Evolutionary conservation across 2,797 vertebrate species (phyloP), one percentile per base, ranked within the genome.

Genomic region (Sebastes taczanowskii): DNA sequence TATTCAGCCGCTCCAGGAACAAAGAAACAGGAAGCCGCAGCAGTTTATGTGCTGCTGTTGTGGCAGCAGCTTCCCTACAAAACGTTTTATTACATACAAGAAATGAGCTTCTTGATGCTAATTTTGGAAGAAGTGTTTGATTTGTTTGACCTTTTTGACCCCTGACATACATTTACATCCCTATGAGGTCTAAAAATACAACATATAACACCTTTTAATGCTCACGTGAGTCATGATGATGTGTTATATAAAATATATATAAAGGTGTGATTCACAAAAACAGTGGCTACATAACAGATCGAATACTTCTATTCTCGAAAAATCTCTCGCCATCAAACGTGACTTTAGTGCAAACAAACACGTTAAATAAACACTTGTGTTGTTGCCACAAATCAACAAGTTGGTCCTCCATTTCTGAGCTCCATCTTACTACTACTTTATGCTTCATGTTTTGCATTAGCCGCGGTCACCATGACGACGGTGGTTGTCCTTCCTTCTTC

Each of bases 11-110:
- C 22, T 70, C 27, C 60, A 34, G 52, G 65, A 71, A 77, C 77
- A 78, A 71, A 59, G 27, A 64, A 59, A 9, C 74, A 60, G 32
- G 68, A 83, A 81, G 71, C 29, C 11, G 30, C 46, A 58, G 23
- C 55, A 29, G 42, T 22, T 27, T 11, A 4, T 4, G 2, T 30
- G 25, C 20, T 49, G 27, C 35, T 11, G 25, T 18, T 49, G 53
- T 72, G 16, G 38, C 9, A 20, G 32, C 11, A 49, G 11, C 18
- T 18, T 52, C 56, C 27, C 5, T 42, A 42, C 38, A 59, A 25
- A 16, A 11, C 27, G 27, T 14, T 27, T 49, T 22, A 10, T 42
- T 2, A 23, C 5, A 8, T 8, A 46, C 35, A 35, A 66, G 11
- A 72, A 42, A 62, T 7, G 1, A 3, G 9, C 22, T 34, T 5